phyloP scores from a whole-genome alignment of 2,888 invertebrate genomes.

The Ferrisia virgata region DNA sequence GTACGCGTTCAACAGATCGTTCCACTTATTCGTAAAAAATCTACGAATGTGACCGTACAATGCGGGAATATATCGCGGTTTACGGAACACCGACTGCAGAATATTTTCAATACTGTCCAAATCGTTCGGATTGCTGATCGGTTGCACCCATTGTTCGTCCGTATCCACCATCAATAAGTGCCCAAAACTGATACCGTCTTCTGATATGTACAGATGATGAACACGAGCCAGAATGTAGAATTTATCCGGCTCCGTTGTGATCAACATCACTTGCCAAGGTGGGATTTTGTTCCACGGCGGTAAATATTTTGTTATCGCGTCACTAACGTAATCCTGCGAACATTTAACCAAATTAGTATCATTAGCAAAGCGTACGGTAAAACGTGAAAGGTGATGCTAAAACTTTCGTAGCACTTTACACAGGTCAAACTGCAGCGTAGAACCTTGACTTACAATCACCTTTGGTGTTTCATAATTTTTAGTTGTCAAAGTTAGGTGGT shows the following conservation, averaged over 20 bases:
- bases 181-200: constrained; percentile 69
- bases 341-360: too few species aligned
- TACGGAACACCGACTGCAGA: constrained; percentile 45
- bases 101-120: constrained; percentile 48
- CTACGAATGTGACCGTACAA: constrained; percentile 67
- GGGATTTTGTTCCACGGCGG: constrained; percentile 61
- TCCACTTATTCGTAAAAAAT: constrained; percentile 71
- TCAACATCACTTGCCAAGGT: constrained; percentile 78
- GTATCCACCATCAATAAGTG: constrained; percentile 61
- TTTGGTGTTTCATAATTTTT: too few species aligned
- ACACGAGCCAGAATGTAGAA: constrained; percentile 70
- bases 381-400: too few species aligned
- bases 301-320: constrained; percentile 73
- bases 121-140: constrained; percentile 30
- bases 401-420: too few species aligned
- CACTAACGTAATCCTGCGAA: constrained; percentile 70
- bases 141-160: constrained; percentile 31
- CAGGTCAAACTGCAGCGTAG: too few species aligned
- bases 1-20: constrained; percentile 73
- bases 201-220: constrained; percentile 72
- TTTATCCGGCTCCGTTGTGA: constrained; percentile 56
- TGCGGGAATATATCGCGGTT: constrained; percentile 51
- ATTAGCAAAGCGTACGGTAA: too few species aligned
- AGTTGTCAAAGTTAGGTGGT: too few species aligned
- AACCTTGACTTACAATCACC: too few species aligned